A percentile compares a stretch with the other conserved stretches of the same genome.
Conservation (phyloP, 1,140 invertebrate genomes). For the Uloborus diversus region DNA sequence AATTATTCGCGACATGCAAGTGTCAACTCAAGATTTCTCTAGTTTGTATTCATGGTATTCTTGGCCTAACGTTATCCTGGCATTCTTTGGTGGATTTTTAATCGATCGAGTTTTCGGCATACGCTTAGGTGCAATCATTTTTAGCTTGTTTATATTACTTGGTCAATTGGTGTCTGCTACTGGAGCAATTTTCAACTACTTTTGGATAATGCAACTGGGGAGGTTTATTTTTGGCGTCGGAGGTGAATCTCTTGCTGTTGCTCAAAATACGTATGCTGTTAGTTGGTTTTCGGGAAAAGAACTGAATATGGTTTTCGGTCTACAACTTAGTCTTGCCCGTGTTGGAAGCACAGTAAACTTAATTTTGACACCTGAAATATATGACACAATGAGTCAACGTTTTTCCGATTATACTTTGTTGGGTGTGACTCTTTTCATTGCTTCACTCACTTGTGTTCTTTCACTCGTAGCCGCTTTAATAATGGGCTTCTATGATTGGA, state of each 20-base stretch:
- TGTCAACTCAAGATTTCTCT: constrained; percentile 85
- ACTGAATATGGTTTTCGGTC: constrained; percentile 96
- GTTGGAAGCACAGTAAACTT: constrained; percentile 96
- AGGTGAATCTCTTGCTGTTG: constrained; percentile 93
- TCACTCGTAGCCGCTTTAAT: constrained; percentile 82
- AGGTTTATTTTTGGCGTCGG: constrained; percentile 97
- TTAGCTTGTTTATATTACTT: constrained; percentile 81
- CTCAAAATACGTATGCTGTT: constrained; percentile 98
- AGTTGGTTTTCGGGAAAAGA: constrained; percentile 98
- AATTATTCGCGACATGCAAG: constrained; percentile 82
- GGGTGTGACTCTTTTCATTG: constrained; percentile 87
- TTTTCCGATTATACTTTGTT: constrained; percentile 76
- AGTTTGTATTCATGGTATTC: constrained; percentile 94
- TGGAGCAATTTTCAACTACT: constrained; percentile 81
- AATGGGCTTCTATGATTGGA: constrained; percentile 86
- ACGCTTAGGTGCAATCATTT: constrained; percentile 89
- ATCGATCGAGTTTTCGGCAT: constrained; percentile 95
- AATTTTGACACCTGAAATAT: constrained; percentile 87
- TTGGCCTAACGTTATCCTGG: constrained; percentile 96
- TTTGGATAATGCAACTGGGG: constrained; percentile 92
- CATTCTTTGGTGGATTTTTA: constrained; percentile 95
- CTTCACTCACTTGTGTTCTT: constrained; percentile 77
- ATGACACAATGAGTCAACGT: constrained; percentile 76
- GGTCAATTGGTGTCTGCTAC: constrained; percentile 86
- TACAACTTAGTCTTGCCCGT: constrained; percentile 89